Conservation (phyloP, 2,113 vertebrate species). For the Ginglymostoma cirratum region DNA sequence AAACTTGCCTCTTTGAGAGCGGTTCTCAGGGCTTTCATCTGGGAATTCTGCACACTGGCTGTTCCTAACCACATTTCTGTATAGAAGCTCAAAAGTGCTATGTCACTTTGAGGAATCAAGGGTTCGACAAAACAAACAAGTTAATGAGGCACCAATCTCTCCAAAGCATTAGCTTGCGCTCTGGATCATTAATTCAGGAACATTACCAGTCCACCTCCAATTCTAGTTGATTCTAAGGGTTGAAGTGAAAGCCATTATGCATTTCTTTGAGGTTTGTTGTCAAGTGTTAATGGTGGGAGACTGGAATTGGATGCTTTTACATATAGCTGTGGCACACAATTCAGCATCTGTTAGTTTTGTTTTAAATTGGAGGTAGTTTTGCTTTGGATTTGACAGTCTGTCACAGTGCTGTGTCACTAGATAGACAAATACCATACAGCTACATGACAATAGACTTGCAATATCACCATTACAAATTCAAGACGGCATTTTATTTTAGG, state of each 20-base stretch:
- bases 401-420: not conserved
- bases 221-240: not conserved
- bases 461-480: not conserved
- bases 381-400: constrained; percentile 27
- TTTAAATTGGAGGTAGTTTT: not conserved
- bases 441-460: not conserved
- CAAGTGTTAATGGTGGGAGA: not conserved
- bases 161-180: no score
- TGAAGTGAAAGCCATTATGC: not conserved
- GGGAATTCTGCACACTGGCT: no score
- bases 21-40: no score
- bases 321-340: not conserved
- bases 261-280: not conserved
- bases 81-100: no score
- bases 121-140: no score
- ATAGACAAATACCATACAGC: not conserved
- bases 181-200: no score
- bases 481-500: not conserved
- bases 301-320: not conserved
- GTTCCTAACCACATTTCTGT: no score
- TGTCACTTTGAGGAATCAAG: no score
- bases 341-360: not conserved
- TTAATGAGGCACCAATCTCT: no score
- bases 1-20: no score
- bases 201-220: no score